Percentiles rank a stretch among this genome's conserved stretches.
Evolutionary conservation across 2,888 invertebrate genomes (phyloP).

Genomic region (Tenthredo notha): DNA sequence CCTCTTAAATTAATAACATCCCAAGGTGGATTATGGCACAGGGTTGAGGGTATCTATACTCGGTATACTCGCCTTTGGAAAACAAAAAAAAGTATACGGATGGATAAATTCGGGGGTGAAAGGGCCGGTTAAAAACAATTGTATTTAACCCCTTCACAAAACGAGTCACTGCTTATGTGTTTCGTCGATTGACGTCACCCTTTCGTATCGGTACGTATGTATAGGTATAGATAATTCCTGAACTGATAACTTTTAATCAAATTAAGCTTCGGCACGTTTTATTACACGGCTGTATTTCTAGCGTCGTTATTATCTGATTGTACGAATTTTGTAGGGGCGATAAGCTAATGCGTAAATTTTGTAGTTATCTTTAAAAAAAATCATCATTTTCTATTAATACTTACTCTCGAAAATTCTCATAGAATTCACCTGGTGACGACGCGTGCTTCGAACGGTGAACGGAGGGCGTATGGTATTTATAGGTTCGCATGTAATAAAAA

Average conservation of each 20-base stretch:
- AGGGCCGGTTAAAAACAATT: constrained; percentile 12
- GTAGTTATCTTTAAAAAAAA: not conserved
- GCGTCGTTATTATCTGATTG: not conserved
- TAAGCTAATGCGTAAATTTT: constrained; percentile 4
- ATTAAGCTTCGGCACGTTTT: constrained; percentile 19
- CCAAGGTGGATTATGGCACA: constrained; percentile 31
- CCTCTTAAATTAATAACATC: constrained; percentile 62
- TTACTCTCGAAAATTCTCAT: not conserved
- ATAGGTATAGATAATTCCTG: not conserved
- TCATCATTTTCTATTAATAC: not conserved
- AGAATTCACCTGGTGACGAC: constrained; percentile 29
- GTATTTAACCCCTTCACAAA: not conserved
- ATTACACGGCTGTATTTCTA: constrained; percentile 1
- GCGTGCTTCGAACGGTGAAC: not conserved
- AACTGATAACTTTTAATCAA: constrained; percentile 32
- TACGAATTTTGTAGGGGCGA: not conserved
- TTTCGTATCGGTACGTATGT: not conserved
- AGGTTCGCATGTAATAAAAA: constrained; percentile 51
- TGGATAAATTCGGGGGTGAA: not conserved
- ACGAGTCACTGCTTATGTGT: not conserved
- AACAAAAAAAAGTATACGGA: not conserved
- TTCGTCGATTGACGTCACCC: not conserved
- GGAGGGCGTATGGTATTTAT: constrained; percentile 37
- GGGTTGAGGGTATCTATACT: constrained; percentile 13
- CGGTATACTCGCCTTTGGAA: not conserved